These are phyloP conservation scores for Rhabdomys dilectus DNA, from an alignment of 2,113 vertebrate genomes.

Conservation along the genomic window DNA sequence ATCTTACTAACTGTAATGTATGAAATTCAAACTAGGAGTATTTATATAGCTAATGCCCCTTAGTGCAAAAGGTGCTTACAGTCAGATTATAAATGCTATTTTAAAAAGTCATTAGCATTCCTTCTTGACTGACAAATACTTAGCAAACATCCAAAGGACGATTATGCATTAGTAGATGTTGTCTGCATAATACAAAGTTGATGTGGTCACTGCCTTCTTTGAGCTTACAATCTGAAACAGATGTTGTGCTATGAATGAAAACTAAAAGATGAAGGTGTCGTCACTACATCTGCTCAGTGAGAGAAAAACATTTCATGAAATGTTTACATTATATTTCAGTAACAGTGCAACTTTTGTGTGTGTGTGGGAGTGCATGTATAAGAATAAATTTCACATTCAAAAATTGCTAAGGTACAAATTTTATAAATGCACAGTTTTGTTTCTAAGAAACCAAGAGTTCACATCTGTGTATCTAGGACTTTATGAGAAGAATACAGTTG, in stretches of 20 bases:
- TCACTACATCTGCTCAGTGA: slow-evolving; percentile 36
- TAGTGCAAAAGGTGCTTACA: slow-evolving; percentile 53
- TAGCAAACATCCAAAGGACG: slow-evolving; percentile 34
- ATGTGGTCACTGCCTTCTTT: slow-evolving; percentile 64
- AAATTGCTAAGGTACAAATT: slow-evolving; percentile 28
- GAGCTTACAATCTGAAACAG: slow-evolving; percentile 70
- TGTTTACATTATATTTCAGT: slow-evolving; percentile 60
- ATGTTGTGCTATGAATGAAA: slow-evolving; percentile 59
- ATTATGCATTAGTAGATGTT: slow-evolving; percentile 41
- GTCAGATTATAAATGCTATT: slow-evolving; percentile 48
- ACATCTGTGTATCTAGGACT: slow-evolving; percentile 74
- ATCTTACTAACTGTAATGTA: slow-evolving; percentile 14
- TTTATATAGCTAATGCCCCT: slow-evolving; percentile 2
- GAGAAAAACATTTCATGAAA: slow-evolving; percentile 19
- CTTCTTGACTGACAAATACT: slow-evolving; percentile 60
- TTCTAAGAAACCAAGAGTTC: slow-evolving; percentile 71
- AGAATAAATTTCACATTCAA: slow-evolving; percentile 8
- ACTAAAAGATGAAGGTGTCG: slow-evolving; percentile 66
- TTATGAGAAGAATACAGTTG: slow-evolving; percentile 81
- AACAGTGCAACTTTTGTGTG: not conserved
- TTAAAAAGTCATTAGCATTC: slow-evolving; percentile 52
- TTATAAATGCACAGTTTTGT: slow-evolving; percentile 61
- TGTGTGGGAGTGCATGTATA: not conserved
- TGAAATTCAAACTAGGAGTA: slow-evolving; percentile 25
- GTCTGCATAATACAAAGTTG: slow-evolving; percentile 58